A percentile compares a stretch with the other conserved stretches of the same genome.
Conservation (phyloP, 92 coral and sea anemone species). For the Metridium senile region DNA sequence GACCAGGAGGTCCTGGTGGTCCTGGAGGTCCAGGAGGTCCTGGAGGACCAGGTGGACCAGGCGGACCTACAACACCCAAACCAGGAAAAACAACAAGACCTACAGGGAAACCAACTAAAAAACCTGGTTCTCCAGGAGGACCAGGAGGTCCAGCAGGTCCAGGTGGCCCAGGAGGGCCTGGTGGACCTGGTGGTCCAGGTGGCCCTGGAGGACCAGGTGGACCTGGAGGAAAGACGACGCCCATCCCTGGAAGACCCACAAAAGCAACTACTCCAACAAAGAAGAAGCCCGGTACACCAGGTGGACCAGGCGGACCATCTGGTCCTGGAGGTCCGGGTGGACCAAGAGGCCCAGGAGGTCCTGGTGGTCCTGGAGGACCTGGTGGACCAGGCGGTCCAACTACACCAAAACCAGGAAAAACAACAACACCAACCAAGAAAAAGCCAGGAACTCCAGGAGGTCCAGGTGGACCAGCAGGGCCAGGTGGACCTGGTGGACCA, state of each 20-base stretch:
- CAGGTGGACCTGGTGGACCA: constrained; percentile 77
- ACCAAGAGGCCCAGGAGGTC: constrained; percentile 79
- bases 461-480: constrained; percentile 84
- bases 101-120: constrained; percentile 53
- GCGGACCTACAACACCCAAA: constrained; percentile 55
- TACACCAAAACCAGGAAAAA: constrained; percentile 57
- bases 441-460: constrained; percentile 63
- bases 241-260: constrained; percentile 52
- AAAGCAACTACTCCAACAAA: constrained; percentile 30
- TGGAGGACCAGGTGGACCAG: constrained; percentile 86
- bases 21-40: constrained; percentile 79
- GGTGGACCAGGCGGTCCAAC: constrained; percentile 76
- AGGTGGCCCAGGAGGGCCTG: constrained; percentile 84
- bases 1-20: constrained; percentile 72
- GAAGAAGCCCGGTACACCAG: constrained; percentile 47
- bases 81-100: constrained; percentile 69
- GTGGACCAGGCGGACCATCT: constrained; percentile 67
- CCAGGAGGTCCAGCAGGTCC: constrained; percentile 84
- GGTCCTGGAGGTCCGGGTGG: constrained; percentile 67
- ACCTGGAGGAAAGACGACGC: constrained; percentile 38
- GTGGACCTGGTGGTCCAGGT: constrained; percentile 84
- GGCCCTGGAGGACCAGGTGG: constrained; percentile 70
- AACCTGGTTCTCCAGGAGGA: constrained; percentile 89
- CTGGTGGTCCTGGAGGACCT: constrained; percentile 75
- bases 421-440: constrained; percentile 46